Evolutionary conservation across 2,113 vertebrate genomes (phyloP).

Genomic region (Bucco capensis): DNA sequence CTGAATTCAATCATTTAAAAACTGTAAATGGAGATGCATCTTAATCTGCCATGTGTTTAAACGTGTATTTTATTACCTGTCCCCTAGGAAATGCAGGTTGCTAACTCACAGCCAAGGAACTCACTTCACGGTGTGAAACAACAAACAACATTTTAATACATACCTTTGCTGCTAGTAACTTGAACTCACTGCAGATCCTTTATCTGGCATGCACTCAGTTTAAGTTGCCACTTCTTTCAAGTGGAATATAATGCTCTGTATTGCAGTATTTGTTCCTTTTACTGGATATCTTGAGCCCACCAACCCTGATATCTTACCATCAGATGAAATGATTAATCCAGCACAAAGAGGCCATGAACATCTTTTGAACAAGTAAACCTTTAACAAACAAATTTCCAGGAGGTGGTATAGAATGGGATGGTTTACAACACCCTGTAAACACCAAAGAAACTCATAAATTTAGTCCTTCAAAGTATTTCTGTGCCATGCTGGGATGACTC

Average conservation of each 20-base stretch:
- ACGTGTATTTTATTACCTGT: background rate
- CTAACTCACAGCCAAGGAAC: background rate
- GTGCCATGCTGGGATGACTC: background rate
- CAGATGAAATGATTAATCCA: slow-evolving; percentile 35
- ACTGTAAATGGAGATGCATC: background rate
- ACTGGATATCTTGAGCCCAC: background rate
- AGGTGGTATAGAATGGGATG: background rate
- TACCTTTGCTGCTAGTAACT: slow-evolving; percentile 8
- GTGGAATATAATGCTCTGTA: background rate
- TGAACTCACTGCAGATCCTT: background rate
- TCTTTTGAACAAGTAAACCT: background rate
- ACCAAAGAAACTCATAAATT: background rate
- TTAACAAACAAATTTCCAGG: slow-evolving; percentile 1
- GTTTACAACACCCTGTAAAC: background rate
- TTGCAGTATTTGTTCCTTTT: background rate
- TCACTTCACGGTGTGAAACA: background rate
- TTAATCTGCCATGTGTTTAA: background rate
- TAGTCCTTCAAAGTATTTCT: background rate
- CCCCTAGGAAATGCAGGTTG: background rate
- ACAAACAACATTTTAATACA: background rate
- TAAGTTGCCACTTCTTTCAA: slow-evolving; percentile 23
- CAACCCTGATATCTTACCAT: background rate
- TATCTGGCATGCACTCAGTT: background rate
- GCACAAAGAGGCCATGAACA: background rate
- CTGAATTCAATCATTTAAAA: background rate